These are phyloP conservation scores for Rhinogobio ventralis DNA, from an alignment of 2,797 vertebrate genomes.

Conservation along the genomic window DNA sequence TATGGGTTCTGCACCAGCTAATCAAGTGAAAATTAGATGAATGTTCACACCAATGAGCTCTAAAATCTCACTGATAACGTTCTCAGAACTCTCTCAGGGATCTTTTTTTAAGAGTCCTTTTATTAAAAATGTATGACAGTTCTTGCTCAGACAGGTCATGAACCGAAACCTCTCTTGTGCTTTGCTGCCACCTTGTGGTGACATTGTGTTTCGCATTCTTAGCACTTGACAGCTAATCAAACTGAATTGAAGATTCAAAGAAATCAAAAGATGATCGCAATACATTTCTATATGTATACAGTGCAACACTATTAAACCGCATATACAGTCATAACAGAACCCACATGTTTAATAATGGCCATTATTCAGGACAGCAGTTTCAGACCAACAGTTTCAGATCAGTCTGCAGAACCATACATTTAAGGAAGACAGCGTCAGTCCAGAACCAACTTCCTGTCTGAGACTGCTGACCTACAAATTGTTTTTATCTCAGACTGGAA, in stretches of 20 bases:
- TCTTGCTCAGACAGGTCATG: background rate
- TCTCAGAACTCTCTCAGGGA: no score
- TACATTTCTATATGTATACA: no score
- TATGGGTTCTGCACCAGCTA: background rate
- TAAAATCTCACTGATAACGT: background rate
- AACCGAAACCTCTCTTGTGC: background rate
- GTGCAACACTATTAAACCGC: no score
- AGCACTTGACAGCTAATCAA: background rate
- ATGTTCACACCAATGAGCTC: background rate
- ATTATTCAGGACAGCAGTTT: no score
- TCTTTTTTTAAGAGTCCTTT: background rate
- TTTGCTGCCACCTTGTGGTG: constrained; percentile 30
- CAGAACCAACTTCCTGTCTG: no score
- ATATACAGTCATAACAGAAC: no score
- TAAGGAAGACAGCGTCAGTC: no score
- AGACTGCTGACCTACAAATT: no score
- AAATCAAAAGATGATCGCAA: background rate
- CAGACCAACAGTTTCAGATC: no score
- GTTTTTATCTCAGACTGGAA: no score
- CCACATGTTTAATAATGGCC: no score
- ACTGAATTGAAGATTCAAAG: background rate
- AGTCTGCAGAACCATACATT: no score
- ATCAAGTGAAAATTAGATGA: background rate
- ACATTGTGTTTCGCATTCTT: background rate
- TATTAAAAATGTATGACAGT: background rate